Conservation (phyloP, 2,113 vertebrate species). For the Phaethon lepturus region DNA sequence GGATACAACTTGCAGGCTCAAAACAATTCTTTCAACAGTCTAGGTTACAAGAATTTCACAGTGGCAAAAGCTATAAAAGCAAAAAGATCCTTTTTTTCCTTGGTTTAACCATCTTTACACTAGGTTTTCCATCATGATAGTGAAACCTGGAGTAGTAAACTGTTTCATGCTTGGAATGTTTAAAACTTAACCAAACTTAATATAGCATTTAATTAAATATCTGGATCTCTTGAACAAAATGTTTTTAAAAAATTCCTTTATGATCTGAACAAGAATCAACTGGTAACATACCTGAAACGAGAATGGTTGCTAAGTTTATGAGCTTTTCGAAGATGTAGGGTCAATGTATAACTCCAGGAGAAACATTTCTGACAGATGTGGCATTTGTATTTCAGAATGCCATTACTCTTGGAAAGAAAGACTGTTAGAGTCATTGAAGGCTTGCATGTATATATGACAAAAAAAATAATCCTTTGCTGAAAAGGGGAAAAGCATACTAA, state of each 20-base stretch:
- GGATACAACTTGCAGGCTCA: background rate
- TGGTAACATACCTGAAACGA: slow-evolving; percentile 73
- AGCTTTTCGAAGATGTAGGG: slow-evolving; percentile 77
- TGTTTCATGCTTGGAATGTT: background rate
- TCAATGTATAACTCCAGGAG: slow-evolving; percentile 82
- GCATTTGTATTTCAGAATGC: slow-evolving; percentile 77
- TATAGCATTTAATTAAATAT: background rate
- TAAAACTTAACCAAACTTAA: background rate
- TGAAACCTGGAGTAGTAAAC: background rate
- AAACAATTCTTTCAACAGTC: background rate
- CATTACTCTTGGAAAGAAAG: background rate
- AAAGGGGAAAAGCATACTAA: background rate
- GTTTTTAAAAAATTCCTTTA: background rate
- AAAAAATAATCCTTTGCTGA: background rate
- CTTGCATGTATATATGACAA: background rate
- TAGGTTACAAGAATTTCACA: background rate
- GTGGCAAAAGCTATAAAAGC: background rate
- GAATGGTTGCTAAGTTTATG: slow-evolving; percentile 81
- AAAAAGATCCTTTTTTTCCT: background rate
- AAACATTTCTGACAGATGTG: slow-evolving; percentile 82
- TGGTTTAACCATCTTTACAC: background rate
- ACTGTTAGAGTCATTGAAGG: background rate
- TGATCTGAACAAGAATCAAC: background rate
- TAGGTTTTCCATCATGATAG: background rate
- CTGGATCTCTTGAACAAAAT: background rate